phyloP scores from a whole-genome alignment of 2,797 vertebrate species.

The Danio tinwini region DNA sequence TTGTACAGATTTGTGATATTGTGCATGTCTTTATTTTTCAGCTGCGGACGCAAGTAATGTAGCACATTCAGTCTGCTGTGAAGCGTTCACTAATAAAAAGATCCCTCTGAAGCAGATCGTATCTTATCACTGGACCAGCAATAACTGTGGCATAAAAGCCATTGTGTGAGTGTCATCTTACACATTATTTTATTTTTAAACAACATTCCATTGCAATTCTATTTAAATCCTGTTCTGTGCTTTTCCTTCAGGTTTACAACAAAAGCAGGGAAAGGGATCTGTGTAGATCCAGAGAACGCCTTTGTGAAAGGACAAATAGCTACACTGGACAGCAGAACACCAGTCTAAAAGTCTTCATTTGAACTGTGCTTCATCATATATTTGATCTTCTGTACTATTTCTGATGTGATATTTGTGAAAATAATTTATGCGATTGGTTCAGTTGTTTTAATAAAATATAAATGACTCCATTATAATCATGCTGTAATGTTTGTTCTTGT shows the following conservation, averaged over 20 bases:
- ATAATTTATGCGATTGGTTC: too few relatives aligned
- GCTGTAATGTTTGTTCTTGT: too few relatives aligned
- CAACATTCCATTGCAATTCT: neutral
- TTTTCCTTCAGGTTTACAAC: slow-evolving; percentile 31
- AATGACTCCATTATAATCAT: too few relatives aligned
- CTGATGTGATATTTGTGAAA: too few relatives aligned
- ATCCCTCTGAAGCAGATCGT: neutral
- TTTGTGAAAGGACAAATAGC: slow-evolving; percentile 3
- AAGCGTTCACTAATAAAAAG: rapidly evolving
- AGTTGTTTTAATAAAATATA: too few relatives aligned
- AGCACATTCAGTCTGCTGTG: rapidly evolving
- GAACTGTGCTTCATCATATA: too few relatives aligned
- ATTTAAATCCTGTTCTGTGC: neutral
- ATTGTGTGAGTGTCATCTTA: slow-evolving; percentile 47
- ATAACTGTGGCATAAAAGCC: neutral
- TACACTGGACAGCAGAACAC: neutral
- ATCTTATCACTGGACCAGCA: neutral
- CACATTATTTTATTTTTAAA: neutral
- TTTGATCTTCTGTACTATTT: too few relatives aligned
- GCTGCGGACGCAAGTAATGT: rapidly evolving
- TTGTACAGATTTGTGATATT: neutral
- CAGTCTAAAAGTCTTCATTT: too few relatives aligned
- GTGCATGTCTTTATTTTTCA: neutral
- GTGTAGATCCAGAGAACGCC: slow-evolving; percentile 20
- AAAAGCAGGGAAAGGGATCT: neutral